Base-by-base conservation (phyloP, 2,113 vertebrate species). In the Talpa occidentalis region DNA sequence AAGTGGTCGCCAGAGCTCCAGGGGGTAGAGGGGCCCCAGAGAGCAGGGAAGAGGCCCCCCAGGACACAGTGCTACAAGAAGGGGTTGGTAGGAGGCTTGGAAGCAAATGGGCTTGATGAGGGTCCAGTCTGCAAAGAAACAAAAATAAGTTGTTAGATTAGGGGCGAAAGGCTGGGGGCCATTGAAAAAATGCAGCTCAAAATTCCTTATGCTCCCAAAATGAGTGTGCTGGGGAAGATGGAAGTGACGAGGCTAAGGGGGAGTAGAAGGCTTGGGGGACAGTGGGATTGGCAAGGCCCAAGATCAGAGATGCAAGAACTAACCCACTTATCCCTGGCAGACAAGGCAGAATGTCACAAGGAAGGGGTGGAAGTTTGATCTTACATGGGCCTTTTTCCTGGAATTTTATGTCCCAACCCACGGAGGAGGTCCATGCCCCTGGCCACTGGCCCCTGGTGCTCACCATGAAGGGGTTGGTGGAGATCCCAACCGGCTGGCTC, bases 401-500 rank as follows among this genome's bases (percentile, higher is more conserved):
- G 37, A 90, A 80, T 76, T 35, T 62, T 78, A 59, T 10, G 30
- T 74, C 59, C 35, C 6, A 26, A 0, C 19, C 3, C 42, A 72
- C 52, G 8, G 42, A 62, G 14, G n/a, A 78, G 73, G 87, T 17
- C 24, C 76, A 42, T 1, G 0, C 4, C 24, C 26, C 24, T 32
- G 62, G 59, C 64, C 32, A 40, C 32, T 6, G 32, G 8, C 35
- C 64, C 8, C 0, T 14, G 11, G 6, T 5, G 24, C 97, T 98
- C 88, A 98, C 98, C 98, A 98, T 85, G 80, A 98, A 98, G 14
- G 98, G 98, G 47, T 98, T 98, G 90, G 98, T 98, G 22, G 97
- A 97, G 60, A 96, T 79, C 11, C 94, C 88, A 0, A 70, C 40
- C 0, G 96, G 95, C 88, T 97, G 95, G 90, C 80, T 78, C 67